A percentile compares a stretch with the other conserved stretches of the same genome.
phyloP scores from a whole-genome alignment of 2,113 vertebrate species.

The Xenopus laevis region DNA sequence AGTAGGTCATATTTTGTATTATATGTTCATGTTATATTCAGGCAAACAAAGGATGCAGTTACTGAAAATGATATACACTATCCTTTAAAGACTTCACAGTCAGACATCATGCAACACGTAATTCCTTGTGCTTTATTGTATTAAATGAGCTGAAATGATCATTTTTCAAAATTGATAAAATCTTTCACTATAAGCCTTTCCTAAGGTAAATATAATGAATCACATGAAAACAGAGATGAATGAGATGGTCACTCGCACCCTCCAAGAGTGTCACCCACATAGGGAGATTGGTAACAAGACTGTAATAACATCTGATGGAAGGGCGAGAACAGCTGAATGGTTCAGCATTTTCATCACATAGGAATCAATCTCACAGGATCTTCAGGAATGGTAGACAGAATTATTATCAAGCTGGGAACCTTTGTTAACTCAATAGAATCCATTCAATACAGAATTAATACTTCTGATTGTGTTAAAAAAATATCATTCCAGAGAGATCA shows the following conservation, averaged over 20 bases:
- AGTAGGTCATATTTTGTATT: too few species aligned
- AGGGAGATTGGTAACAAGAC: neutral
- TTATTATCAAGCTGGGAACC: neutral
- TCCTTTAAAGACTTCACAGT: too few species aligned
- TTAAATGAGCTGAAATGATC: too few species aligned
- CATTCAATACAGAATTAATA: neutral
- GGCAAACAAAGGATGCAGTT: too few species aligned
- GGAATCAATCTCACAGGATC: neutral
- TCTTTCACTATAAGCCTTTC: too few species aligned
- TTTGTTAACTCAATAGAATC: neutral
- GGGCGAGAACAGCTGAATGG: neutral
- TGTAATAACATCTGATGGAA: neutral
- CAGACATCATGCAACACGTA: too few species aligned
- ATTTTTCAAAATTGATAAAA: too few species aligned
- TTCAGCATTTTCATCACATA: neutral
- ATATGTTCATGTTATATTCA: too few species aligned
- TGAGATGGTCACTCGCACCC: neutral
- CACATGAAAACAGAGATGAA: too few species aligned
- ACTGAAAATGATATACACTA: too few species aligned
- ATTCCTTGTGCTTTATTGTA: too few species aligned
- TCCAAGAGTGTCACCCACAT: neutral
- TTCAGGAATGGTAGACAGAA: neutral
- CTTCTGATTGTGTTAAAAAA: neutral
- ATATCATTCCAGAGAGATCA: neutral
- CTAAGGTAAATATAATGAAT: too few species aligned